These are phyloP conservation scores for Phacellophora camtschatica DNA, from an alignment of 30 jellyfish, hydroid and myxozoan genomes.

Conservation along the genomic window DNA sequence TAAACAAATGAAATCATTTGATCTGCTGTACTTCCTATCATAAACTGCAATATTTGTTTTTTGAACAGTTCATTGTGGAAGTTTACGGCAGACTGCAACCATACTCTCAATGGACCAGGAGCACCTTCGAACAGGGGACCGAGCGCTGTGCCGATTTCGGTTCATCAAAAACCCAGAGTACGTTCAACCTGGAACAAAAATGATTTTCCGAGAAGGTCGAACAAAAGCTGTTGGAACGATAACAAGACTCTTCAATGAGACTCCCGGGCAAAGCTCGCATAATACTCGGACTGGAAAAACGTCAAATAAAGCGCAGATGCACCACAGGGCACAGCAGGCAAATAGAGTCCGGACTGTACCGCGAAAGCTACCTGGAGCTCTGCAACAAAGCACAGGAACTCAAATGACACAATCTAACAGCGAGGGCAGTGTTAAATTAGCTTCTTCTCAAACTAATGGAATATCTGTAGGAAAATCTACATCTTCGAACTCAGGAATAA, in stretches of 20 bases:
- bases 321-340: constrained; percentile 83
- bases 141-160: constrained; percentile 90
- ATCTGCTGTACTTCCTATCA: too few species aligned
- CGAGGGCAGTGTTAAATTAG: background rate
- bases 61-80: constrained; percentile 98
- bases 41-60: too few species aligned
- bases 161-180: constrained; percentile 93
- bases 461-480: background rate
- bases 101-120: constrained; percentile 87
- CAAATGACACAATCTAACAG: background rate
- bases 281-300: constrained; percentile 81
- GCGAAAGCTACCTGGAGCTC: constrained; percentile 9
- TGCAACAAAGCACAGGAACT: background rate
- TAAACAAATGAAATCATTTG: too few species aligned
- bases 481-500: background rate
- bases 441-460: constrained; percentile 2
- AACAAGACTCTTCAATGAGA: constrained; percentile 62
- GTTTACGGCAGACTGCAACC: constrained; percentile 95
- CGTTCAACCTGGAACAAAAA: constrained; percentile 77
- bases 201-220: constrained; percentile 99
- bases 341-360: constrained; percentile 33
- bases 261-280: constrained; percentile 84
- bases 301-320: constrained; percentile 93
- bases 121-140: constrained; percentile 91
- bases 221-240: constrained; percentile 98